A percentile compares a stretch with the other conserved stretches of the same genome.
These are phyloP conservation scores for Asbolus verrucosus DNA, from an alignment of 1,140 invertebrate species.

Conservation along the genomic window DNA sequence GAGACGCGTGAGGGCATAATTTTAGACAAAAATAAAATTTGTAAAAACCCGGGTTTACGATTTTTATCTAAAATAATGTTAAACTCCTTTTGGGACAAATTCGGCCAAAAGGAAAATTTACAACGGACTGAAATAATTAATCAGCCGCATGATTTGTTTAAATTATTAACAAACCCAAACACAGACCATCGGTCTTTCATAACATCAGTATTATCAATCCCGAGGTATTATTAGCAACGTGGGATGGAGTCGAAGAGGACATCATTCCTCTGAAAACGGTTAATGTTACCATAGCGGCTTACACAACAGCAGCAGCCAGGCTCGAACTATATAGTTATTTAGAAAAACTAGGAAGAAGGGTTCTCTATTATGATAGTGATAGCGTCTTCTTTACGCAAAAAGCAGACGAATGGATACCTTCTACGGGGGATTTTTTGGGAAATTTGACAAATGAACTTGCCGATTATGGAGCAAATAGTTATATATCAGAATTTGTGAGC, in stretches of 20 bases:
- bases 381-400: constrained; percentile 46
- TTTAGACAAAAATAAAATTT: constrained; percentile 53
- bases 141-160: constrained; percentile 33
- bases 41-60: constrained; percentile 30
- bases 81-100: constrained; percentile 47
- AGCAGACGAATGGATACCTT: neutral
- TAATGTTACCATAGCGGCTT: constrained; percentile 61
- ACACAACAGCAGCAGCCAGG: constrained; percentile 60
- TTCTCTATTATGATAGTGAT: constrained; percentile 63
- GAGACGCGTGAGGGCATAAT: constrained; percentile 64
- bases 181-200: neutral
- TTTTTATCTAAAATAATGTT: constrained; percentile 40
- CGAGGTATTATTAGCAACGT: constrained; percentile 3
- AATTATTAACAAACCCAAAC: constrained; percentile 5
- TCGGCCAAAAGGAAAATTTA: constrained; percentile 34
- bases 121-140: constrained; percentile 25
- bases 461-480: constrained; percentile 24
- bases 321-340: constrained; percentile 59
- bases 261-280: constrained; percentile 28
- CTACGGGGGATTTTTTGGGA: constrained; percentile 24
- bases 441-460: constrained; percentile 36
- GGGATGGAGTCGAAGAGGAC: constrained; percentile 29
- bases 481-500: too few relatives aligned
- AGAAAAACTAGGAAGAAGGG: constrained; percentile 53
- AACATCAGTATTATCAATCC: neutral